Base-by-base conservation (phyloP, 1,140 invertebrate genomes). In the Drosophila mojavensis region DNA sequence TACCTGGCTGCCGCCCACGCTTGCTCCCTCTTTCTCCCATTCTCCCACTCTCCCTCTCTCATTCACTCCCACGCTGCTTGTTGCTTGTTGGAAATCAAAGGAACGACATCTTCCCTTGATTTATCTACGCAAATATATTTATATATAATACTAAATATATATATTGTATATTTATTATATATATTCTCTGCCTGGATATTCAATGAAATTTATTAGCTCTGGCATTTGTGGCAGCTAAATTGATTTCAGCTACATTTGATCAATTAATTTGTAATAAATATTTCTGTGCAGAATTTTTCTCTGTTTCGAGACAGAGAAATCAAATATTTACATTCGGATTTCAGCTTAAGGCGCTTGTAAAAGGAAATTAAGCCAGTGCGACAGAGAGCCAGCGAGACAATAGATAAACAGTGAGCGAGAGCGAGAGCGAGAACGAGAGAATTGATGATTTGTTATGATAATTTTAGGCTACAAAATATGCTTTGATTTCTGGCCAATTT, bases 81-180 rank as follows among this genome's bases (percentile, higher is more conserved):
- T 64, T 74, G 73, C 66, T 74, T 70, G 61, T 73, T 79, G 47
- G 39, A 65, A 68, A 62, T 60, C 63, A 66, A 60, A 59, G 63
- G 64, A 60, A 41, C 24, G 55, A 58, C 39, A 58, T 13, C 30
- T 58, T 41, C 24, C 2, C 13, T 13, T 50, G 48, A 50, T 50
- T 50, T 50, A 50, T 50, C 48, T n/a, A 26, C 20, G 10, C 11
- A 50, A 50, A 50, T 50, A 50, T 50, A 20, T 43, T 41, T 28
- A 51, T 51, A 4, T 15, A 53, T 24, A 24, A 24, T 24, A 2
- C 20, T 24, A 24, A 24, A 24, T 65, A 58, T 72, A 45, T 60
- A 26, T 53, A 60, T 53, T 24, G 11, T 28, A 55, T 24, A 39
- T 26, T n/a, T 45, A 13, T 48, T 50, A 11, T 33, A 7, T 33